Percentiles rank a stretch among this genome's conserved stretches.
Evolutionary conservation across 2,888 invertebrate genomes (phyloP).

Genomic region (Sphaerophoria taeniata): DNA sequence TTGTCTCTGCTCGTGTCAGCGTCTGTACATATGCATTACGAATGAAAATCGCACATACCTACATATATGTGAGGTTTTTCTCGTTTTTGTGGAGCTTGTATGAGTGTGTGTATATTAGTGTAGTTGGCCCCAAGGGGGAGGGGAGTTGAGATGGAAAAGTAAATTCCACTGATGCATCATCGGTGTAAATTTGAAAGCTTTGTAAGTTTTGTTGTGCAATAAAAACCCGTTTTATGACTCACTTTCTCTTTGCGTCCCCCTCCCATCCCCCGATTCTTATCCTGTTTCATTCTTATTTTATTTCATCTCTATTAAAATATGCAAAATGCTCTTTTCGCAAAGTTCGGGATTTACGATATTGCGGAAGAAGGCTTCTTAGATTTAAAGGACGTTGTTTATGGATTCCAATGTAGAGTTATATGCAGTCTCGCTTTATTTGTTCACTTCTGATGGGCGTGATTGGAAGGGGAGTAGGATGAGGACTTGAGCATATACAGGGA

Average conservation of each 20-base stretch:
- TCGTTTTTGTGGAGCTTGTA: too few species aligned
- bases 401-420: not conserved
- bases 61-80: too few species aligned
- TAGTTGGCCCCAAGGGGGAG: not conserved
- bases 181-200: conserved; percentile 64
- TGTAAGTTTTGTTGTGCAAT: conserved; percentile 66
- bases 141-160: not conserved
- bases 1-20: too few species aligned
- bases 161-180: conserved; percentile 62
- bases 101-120: too few species aligned
- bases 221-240: conserved; percentile 63
- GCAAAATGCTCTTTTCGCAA: conserved; percentile 57
- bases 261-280: not conserved
- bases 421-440: not conserved
- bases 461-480: too few species aligned
- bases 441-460: not conserved
- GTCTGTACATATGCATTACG: too few species aligned
- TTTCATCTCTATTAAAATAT: conserved; percentile 59
- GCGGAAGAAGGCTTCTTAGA: conserved; percentile 65
- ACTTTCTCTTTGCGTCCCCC: not conserved
- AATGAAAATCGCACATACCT: too few species aligned
- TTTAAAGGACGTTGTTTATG: conserved; percentile 50
- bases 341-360: conserved; percentile 69
- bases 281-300: not conserved
- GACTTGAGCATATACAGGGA: too few species aligned